These are phyloP conservation scores for Bursaphelenchus okinawaensis DNA, from an alignment of 2,888 invertebrate genomes.

Conservation along the genomic window DNA sequence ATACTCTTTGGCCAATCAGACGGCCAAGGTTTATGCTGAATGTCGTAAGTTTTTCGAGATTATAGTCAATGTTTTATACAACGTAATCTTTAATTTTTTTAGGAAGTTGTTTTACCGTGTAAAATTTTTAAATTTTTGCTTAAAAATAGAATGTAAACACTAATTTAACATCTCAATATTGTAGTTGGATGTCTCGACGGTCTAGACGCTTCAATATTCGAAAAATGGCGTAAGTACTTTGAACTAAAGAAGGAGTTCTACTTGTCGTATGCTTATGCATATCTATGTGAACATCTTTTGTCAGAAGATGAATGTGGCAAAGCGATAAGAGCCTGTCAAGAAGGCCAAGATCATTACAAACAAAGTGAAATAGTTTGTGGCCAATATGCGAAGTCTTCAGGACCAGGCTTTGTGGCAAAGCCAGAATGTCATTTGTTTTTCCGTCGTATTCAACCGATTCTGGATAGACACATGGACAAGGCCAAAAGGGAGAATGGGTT, in stretches of 20 bases:
- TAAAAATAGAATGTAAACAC: no score
- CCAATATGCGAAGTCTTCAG: constrained; percentile 64
- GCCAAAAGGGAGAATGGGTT: constrained; percentile 68
- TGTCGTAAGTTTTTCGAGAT: constrained; percentile 60
- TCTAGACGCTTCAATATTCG: constrained; percentile 62
- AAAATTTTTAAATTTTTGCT: no score
- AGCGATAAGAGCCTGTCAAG: constrained; percentile 65
- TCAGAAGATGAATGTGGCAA: constrained; percentile 67
- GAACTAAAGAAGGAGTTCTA: constrained; percentile 66
- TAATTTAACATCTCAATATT: no score
- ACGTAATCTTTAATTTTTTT: no score
- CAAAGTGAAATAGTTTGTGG: constrained; percentile 62
- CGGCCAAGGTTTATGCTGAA: constrained; percentile 64
- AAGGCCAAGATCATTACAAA: constrained; percentile 60
- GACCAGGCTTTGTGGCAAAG: constrained; percentile 64
- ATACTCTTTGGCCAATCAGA: constrained; percentile 66
- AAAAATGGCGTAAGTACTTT: constrained; percentile 66
- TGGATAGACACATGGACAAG: constrained; percentile 66
- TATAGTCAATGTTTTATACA: no score
- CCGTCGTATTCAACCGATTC: constrained; percentile 63
- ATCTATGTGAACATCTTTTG: constrained; percentile 63
- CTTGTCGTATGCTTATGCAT: constrained; percentile 66
- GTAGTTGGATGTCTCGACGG: constrained; percentile 63
- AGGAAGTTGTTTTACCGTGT: constrained; percentile 14
- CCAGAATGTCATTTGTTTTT: constrained; percentile 67